A percentile compares a stretch with the other conserved stretches of the same genome.
phyloP scores from a whole-genome alignment of 2,888 invertebrate species.

The Philonicus albiceps region DNA sequence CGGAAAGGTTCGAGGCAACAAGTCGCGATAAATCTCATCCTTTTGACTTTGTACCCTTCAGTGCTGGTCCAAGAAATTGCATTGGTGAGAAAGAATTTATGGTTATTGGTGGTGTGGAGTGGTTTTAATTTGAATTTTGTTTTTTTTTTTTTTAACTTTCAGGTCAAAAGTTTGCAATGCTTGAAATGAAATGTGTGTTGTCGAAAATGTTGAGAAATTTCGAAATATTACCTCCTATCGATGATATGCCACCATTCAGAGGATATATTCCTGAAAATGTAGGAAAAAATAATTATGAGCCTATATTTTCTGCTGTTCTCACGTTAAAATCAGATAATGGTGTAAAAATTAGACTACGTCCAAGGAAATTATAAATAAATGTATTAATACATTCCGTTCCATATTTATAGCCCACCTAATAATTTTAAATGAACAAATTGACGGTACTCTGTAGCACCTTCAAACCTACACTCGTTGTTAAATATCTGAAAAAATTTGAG shows the following conservation, averaged over 20 bases:
- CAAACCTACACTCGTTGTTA: no score
- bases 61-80: constrained; percentile 72
- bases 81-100: constrained; percentile 57
- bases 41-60: constrained; percentile 69
- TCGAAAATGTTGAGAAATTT: constrained; percentile 66
- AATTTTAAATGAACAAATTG: no score
- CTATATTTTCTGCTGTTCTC: constrained; percentile 61
- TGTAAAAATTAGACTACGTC: constrained; percentile 61
- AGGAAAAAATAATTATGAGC: neutral
- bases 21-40: constrained; percentile 60
- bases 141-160: neutral
- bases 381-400: no score
- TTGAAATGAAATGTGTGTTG: constrained; percentile 67
- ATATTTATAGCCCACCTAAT: no score
- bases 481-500: no score
- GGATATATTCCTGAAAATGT: neutral
- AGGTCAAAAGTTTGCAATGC: constrained; percentile 65
- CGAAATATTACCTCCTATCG: constrained; percentile 58
- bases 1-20: constrained; percentile 66
- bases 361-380: constrained; percentile 50
- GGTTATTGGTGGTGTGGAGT: neutral
- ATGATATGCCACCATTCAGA: constrained; percentile 51
- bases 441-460: no score
- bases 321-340: constrained; percentile 65
- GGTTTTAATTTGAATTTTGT: constrained; percentile 54